Conservation (phyloP, 2,888 invertebrate species). For the Rhogogaster chlorosoma region DNA sequence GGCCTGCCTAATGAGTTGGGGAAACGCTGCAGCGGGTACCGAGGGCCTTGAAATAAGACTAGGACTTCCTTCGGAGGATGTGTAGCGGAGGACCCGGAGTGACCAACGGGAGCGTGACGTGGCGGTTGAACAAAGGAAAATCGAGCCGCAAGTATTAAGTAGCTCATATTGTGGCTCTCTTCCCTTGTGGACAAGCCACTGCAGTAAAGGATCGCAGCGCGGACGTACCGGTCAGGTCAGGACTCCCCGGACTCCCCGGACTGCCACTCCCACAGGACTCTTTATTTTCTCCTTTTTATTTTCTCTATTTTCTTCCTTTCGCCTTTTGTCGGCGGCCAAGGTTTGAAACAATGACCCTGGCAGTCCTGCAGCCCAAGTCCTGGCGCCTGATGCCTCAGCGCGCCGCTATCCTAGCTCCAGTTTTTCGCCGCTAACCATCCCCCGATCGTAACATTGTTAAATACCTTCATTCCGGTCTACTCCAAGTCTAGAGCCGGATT, state of each 20-base stretch:
- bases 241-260: constrained; percentile 39
- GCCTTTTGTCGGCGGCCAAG: constrained; percentile 43
- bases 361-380: constrained; percentile 1
- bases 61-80: background rate
- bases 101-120: constrained; percentile 49
- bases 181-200: constrained; percentile 32
- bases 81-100: constrained; percentile 43
- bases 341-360: constrained; percentile 43
- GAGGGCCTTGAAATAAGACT: constrained; percentile 3
- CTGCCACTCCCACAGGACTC: constrained; percentile 46
- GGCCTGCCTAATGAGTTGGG: constrained; percentile 65
- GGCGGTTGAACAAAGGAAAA: constrained; percentile 63
- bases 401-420: background rate
- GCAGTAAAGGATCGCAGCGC: background rate
- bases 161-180: constrained; percentile 32
- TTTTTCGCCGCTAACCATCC: background rate
- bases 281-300: constrained; percentile 26
- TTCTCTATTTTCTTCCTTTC: constrained; percentile 19
- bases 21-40: constrained; percentile 52
- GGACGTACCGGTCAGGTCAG: constrained; percentile 41
- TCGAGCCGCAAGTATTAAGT: constrained; percentile 45
- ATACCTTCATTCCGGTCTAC: constrained; percentile 1
- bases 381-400: constrained; percentile 31
- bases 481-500: background rate
- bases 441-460: constrained; percentile 1